These are phyloP conservation scores for Upupa epops DNA, from an alignment of 2,113 vertebrate species.

Conservation along the genomic window DNA sequence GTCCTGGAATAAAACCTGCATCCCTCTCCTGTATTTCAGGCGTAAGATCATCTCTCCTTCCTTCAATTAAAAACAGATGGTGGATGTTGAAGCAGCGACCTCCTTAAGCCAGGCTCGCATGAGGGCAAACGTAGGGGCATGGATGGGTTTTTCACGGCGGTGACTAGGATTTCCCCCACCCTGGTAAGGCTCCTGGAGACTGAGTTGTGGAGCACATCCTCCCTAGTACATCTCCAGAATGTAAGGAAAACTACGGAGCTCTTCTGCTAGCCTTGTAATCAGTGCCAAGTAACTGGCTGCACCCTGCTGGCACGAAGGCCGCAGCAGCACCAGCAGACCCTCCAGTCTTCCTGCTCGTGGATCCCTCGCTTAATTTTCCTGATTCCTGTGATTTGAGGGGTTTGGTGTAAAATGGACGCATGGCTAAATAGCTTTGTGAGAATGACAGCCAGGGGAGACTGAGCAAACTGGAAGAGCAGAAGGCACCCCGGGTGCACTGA, in stretches of 20 bases:
- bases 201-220: not conserved
- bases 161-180: not conserved
- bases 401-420: not conserved
- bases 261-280: not conserved
- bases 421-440: constrained; percentile 17
- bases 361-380: not conserved
- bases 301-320: not conserved
- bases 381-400: constrained; percentile 9
- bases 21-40: not conserved
- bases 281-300: constrained; percentile 4
- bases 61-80: not conserved
- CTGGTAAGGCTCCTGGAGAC: not conserved
- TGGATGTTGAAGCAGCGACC: not conserved
- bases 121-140: not conserved
- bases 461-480: constrained; percentile 48
- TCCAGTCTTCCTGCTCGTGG: not conserved
- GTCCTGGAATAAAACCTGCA: not conserved
- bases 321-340: constrained; percentile 8
- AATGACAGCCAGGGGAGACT: constrained; percentile 21
- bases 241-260: constrained; percentile 21
- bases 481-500: not conserved
- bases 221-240: not conserved
- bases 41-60: not conserved
- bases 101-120: not conserved
- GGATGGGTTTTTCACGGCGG: not conserved